These are phyloP conservation scores for Hipparchia sbordonii DNA, from an alignment of 2,888 invertebrate genomes.

Conservation along the genomic window DNA sequence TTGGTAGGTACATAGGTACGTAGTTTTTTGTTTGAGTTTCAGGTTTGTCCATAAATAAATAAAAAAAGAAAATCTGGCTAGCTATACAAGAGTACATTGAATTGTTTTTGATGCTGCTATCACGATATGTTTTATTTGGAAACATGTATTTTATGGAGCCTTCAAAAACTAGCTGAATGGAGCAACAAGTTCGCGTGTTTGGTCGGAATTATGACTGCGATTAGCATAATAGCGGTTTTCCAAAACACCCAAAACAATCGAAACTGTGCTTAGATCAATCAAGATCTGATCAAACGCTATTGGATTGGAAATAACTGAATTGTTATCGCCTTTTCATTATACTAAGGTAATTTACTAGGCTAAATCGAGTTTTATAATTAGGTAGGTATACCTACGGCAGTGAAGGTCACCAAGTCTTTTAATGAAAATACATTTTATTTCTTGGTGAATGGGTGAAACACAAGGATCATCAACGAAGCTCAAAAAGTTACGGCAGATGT, in stretches of 20 bases:
- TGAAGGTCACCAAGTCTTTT: not conserved
- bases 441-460: not conserved
- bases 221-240: slow-evolving; percentile 64
- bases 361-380: not conserved
- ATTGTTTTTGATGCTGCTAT: too few species aligned
- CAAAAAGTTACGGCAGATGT: not conserved
- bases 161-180: slow-evolving; percentile 31
- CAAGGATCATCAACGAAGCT: not conserved
- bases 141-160: slow-evolving; percentile 21
- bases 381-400: not conserved
- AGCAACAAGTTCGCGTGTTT: slow-evolving; percentile 79
- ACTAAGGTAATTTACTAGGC: not conserved
- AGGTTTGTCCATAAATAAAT: too few species aligned
- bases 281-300: slow-evolving; percentile 34
- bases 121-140: too few species aligned
- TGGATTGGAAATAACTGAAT: slow-evolving; percentile 7
- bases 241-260: slow-evolving; percentile 53
- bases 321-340: slow-evolving; percentile 13
- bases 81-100: too few species aligned
- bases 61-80: too few species aligned
- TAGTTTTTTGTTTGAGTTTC: too few species aligned
- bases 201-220: slow-evolving; percentile 49
- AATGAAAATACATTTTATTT: not conserved
- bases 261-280: slow-evolving; percentile 39
- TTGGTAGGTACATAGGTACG: too few species aligned